Base-by-base conservation (phyloP, 2,113 vertebrate genomes). In the Heterotis niloticus region DNA sequence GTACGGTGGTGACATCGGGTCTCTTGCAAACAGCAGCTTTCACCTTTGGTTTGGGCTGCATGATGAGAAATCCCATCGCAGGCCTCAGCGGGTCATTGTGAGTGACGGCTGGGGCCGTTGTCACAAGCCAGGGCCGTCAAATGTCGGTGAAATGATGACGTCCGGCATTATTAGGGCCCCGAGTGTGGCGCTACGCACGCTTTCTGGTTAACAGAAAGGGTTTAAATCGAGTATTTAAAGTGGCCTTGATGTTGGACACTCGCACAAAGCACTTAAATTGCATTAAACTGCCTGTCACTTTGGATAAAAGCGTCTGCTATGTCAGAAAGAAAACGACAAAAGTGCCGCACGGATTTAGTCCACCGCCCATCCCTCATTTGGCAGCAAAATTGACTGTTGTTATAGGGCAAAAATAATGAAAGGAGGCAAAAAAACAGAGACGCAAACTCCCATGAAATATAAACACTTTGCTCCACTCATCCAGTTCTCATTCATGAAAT, bases 401-500 rank as follows among this genome's bases (percentile, higher is more conserved):
- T 79, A 73, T 75, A 83, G 81, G 78, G 81, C 83, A 85, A 83
- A 81, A 81, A 82, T 83, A 81, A 80, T 78, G 62, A 78, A 85
- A 85, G 83, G 78, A 85, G 83, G 83, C 64, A 79, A 78, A 77
- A 85, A 85, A 80, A 83, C 81, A 75, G 84, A 83, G 73, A 70
- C 79, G 78, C 84, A 64, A 57, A 44, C 82, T 83, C 82, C 78
- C 76, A 83, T 85, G 78, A 85, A 83, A 76, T 80, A 65, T 73
- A 68, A 26, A 66, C 81, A 57, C 69, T 76, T 68, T 17, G 76
- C 79, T 78, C 76, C 75, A 78, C 73, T 83, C 78, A 83, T 83
- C 81, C 83, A 82, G 79, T n/a, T n/a, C n/a, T n/a, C n/a, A n/a
- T 80, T 83, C 81, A 82, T 81, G 62, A 75, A 68, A 77, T 81